phyloP scores from a whole-genome alignment of 2,888 invertebrate species.

The Zaprionus lineosus region DNA sequence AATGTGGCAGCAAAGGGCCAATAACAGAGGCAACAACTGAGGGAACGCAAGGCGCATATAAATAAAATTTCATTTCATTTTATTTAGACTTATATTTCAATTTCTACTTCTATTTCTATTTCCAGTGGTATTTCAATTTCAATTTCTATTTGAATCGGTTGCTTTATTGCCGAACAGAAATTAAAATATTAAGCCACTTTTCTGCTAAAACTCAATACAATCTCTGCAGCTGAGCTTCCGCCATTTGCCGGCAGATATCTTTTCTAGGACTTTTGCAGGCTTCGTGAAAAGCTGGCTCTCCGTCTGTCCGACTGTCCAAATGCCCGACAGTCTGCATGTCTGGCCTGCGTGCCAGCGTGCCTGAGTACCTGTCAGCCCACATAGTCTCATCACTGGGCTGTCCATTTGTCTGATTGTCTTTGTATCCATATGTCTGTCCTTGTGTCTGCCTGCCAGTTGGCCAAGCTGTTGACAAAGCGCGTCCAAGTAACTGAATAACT shows the following conservation, averaged over 20 bases:
- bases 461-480: slow-evolving; percentile 48
- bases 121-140: too few relatives aligned
- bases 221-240: too few relatives aligned
- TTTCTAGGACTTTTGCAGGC: too few relatives aligned
- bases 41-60: slow-evolving; percentile 70
- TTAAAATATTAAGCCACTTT: slow-evolving; percentile 67
- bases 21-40: too few relatives aligned
- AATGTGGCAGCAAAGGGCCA: too few relatives aligned
- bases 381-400: background rate
- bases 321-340: slow-evolving; percentile 1
- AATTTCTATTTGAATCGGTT: slow-evolving; percentile 23
- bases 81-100: slow-evolving; percentile 12
- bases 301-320: too few relatives aligned
- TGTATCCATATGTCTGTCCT: too few relatives aligned
- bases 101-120: too few relatives aligned
- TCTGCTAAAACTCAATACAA: slow-evolving; percentile 49
- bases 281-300: too few relatives aligned
- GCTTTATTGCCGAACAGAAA: slow-evolving; percentile 45
- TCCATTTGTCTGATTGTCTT: slow-evolving; percentile 32
- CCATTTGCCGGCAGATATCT: too few relatives aligned
- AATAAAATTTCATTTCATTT: slow-evolving; percentile 58
- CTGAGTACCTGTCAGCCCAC: too few relatives aligned
- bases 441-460: slow-evolving; percentile 47
- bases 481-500: slow-evolving; percentile 68
- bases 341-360: background rate